Base-by-base conservation (phyloP, 2,113 vertebrate genomes). In the Platanista minor region DNA sequence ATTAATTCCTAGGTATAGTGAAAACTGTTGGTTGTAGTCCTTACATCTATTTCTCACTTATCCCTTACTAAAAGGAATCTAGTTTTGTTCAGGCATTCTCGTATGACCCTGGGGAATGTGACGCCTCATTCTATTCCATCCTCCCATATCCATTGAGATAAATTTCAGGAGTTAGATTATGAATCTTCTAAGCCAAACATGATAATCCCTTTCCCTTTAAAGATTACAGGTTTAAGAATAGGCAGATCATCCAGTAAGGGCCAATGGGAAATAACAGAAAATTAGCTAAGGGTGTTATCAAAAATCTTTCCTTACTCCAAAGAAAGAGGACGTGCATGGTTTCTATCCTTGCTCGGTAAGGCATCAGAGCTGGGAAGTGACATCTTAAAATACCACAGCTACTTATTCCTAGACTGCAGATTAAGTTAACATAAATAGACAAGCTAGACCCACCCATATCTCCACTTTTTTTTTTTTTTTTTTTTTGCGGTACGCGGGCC, bases 381-480 rank as follows among this genome's bases (percentile, higher is more conserved):
- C 20, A 46, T 36, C 5, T 90, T 27, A 95, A 81, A 54, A 21
- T 52, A 10, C 33, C 18, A 1, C 5, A 59, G 57, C 5, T 57
- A 14, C 21, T 61, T 66, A n/a, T 12, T 20, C 4, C 10, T 11
- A 69, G 43, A 31, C 4, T 33, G 14, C 20, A 6, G 54, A 85
- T 33, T n/a, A 41, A 23, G 14, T 17, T 31, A 57, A 29, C 17
- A 20, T n/a, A 31, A 57, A 27, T 17, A 82, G 59, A 52, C 10
- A 61, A 67, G 1, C 15, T n/a, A 52, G 17, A 61, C 25, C 14
- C 6, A 31, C 4, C 9, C 14, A 0, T 17, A 57, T 2, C 6
- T 49, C 33, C 0, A 39, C 62, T 3, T 84, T 29, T 72, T 46
- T 46, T 46, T 46, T 46, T 46, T 46, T 43, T 43, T 46, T 46